Evolutionary conservation across 2,113 vertebrate genomes (phyloP), one percentile per base, ranked within the genome.

Genomic region (Hippolais icterina): DNA sequence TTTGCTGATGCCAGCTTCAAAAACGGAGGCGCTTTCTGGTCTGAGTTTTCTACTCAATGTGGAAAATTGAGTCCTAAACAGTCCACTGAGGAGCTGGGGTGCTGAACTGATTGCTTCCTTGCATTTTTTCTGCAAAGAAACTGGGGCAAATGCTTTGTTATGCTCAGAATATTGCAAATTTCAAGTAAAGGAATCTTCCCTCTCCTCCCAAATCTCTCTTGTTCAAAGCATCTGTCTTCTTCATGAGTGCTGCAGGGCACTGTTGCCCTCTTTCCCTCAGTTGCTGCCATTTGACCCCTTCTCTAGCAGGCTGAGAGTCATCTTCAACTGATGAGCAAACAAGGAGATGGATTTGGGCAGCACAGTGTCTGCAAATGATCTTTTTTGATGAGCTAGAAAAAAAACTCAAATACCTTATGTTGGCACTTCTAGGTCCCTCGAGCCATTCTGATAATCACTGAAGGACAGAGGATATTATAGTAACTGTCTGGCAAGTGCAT

Each of bases 21-120:
- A 93, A 94, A 79, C 2, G 2, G n/a, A 54, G 29, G 41, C 0
- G 1, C 47, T 75, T 95, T 89, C 69, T 76, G 44, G 42, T 61
- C 78, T 39, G 41, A 72, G 42, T 69, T 84, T 94, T 82, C 69
- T 49, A 47, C 70, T 87, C 25, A 57, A 1, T 61, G 63, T 65
- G 68, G 77, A 94, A 92, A 93, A 85, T 46, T 22, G 69, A 91
- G 74, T 87, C 65, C 70, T 87, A 52, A 61, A 61, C 81, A 96
- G 84, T 65, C 33, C 59, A 57, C 49, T 76, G 74, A 87, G 74
- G 44, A 95, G 74, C 56, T 37, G 27, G 65, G 42, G 20, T 68
- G 52, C 78, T 83, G 82, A 94, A 93, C 44, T 87, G 74, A 87
- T 71, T 90, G 57, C 49, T 91, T 85, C 42, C 33, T 42, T 60